Percentiles rank a stretch among this genome's conserved stretches.
phyloP scores from a whole-genome alignment of 2,797 vertebrate genomes.

The Discoglossus pictus region DNA sequence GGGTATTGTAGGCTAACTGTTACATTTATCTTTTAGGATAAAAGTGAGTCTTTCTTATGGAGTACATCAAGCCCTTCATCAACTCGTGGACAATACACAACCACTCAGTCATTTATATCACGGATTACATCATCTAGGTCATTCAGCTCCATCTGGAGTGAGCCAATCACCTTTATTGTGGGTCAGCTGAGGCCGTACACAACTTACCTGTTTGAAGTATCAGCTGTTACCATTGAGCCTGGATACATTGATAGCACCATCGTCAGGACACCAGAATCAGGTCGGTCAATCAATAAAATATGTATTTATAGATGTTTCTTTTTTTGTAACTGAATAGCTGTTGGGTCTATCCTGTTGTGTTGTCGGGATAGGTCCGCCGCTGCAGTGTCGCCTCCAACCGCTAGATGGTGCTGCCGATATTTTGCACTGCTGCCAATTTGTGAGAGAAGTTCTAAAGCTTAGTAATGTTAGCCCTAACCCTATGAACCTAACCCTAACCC shows the following conservation, averaged over 20 bases:
- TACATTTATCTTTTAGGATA: conserved; percentile 75
- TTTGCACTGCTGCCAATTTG: too few relatives aligned
- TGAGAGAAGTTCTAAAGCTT: too few relatives aligned
- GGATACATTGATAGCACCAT: conserved; percentile 92
- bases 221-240: conserved; percentile 90
- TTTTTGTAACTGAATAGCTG: too few relatives aligned
- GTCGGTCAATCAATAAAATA: conserved; percentile 64
- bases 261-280: conserved; percentile 92
- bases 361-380: too few relatives aligned
- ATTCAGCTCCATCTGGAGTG: conserved; percentile 82
- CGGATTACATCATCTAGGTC: conserved; percentile 70
- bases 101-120: conserved; percentile 65
- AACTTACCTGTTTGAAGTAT: conserved; percentile 95
- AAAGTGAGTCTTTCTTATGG: conserved; percentile 88
- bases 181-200: conserved; percentile 87
- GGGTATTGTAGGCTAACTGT: too few relatives aligned
- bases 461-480: too few relatives aligned
- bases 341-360: too few relatives aligned
- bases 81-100: conserved; percentile 67
- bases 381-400: too few relatives aligned
- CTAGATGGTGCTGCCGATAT: too few relatives aligned
- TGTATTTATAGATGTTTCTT: too few relatives aligned
- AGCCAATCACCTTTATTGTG: conserved; percentile 87
- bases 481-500: too few relatives aligned
- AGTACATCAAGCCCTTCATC: conserved; percentile 82